Base-by-base conservation (phyloP, 2,888 invertebrate species). In the Biston betularia region DNA sequence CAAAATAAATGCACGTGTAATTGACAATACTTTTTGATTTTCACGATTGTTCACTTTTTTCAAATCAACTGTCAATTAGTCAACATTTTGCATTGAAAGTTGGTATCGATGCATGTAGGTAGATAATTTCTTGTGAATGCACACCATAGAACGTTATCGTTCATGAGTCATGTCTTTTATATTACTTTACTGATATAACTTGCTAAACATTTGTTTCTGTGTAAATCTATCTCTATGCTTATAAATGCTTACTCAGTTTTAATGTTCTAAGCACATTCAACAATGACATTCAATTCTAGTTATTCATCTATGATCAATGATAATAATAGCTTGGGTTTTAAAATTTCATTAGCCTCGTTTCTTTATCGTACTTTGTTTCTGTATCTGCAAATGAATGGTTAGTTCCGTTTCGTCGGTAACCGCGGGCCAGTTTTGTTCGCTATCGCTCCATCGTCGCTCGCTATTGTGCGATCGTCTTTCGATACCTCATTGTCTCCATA, bases 391-490 rank as follows among this genome's bases (percentile, higher is more conserved):
- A 54, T 65, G 58, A 58, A 38, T 45, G 49, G 42, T 11, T 46
- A 44, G 54, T 52, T 63, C 63, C 52, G 63, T 33, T 49, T 33
- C 53, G 40, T 2, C 53, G 53, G 65, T 33, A n/a, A n/a, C 49
- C 38, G 54, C 56, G 49, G 59, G 68, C 62, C 50, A 56, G 69
- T 74, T 72, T 73, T 74, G 73, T 78, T 59, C 69, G 59, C 61
- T 75, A 75, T 77, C 71, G 63, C 44, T 56, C 34, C 69, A 75
- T 77, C 75, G 69, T 69, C 65, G 46, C 69, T 65, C 50, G 35
- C 45, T 58, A 76, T 77, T 79, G 76, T 79, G 69, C 58, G 53
- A 70, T 62, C 71, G 69, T 65, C 71, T 65, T 33, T 59, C 44
- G 67, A 67, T 67, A 65, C 45, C 33, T 42, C 61, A 66, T 64